phyloP scores from a whole-genome alignment of 2,888 invertebrate species.

The Chrysolina oricalcia region DNA sequence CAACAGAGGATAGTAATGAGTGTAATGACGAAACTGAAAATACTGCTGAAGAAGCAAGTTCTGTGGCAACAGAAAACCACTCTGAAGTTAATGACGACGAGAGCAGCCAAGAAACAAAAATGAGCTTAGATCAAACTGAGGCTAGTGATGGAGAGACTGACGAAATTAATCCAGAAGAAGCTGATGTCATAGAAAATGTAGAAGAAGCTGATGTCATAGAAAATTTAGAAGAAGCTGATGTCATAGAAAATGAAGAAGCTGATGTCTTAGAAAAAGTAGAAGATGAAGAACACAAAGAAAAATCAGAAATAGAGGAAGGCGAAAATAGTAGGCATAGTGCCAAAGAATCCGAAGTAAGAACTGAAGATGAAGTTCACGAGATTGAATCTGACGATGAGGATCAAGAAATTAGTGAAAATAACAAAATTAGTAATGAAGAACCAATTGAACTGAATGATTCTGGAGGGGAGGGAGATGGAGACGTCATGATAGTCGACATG shows the following conservation, averaged over 20 bases:
- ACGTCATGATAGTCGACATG: conserved; percentile 67
- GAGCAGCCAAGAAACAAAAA: conserved; percentile 53
- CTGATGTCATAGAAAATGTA: conserved; percentile 46
- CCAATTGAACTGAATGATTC: conserved; percentile 67
- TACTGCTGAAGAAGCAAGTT: conserved; percentile 24
- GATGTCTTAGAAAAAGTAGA: too few species aligned
- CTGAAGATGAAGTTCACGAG: conserved; percentile 60
- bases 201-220: conserved; percentile 51
- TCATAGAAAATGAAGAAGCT: conserved; percentile 54
- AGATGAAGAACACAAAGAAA: conserved; percentile 44
- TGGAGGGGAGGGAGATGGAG: conserved; percentile 60
- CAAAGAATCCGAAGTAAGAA: conserved; percentile 36
- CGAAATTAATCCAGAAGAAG: conserved; percentile 25
- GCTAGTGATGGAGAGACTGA: conserved; percentile 41
- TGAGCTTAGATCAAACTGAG: conserved; percentile 47
- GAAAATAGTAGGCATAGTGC: conserved; percentile 36
- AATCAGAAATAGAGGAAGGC: conserved; percentile 39
- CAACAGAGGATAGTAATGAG: conserved; percentile 32
- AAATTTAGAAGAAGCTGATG: conserved; percentile 53
- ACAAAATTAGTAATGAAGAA: conserved; percentile 53
- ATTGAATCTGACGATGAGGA: conserved; percentile 56
- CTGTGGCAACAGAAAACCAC: conserved; percentile 20
- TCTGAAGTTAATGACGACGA: conserved; percentile 56
- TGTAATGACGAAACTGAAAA: conserved; percentile 47
- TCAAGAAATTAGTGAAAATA: conserved; percentile 44